These are phyloP conservation scores for Eptesicus fuscus DNA, from an alignment of 2,113 vertebrate genomes.

Conservation along the genomic window DNA sequence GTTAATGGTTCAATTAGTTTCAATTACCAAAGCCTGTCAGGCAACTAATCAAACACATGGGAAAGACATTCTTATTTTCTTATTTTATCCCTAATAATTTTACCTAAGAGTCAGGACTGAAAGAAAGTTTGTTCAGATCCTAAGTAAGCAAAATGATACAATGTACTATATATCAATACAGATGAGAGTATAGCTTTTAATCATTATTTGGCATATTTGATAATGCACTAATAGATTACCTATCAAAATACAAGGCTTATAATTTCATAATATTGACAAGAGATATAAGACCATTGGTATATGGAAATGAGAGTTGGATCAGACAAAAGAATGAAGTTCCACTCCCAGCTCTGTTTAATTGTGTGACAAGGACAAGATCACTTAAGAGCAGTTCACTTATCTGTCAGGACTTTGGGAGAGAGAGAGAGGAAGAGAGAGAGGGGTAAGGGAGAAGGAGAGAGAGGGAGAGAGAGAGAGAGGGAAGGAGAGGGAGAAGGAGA, in stretches of 20 bases:
- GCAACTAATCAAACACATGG: neutral
- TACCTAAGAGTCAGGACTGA: neutral
- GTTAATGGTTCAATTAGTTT: slow-evolving; percentile 50
- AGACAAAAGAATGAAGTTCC: neutral
- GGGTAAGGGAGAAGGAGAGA: too few relatives aligned
- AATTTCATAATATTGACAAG: neutral
- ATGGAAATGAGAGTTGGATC: neutral
- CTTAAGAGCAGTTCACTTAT: neutral
- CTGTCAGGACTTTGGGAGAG: neutral
- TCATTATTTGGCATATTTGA: neutral
- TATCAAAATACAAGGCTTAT: neutral
- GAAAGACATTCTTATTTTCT: neutral
- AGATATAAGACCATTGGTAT: neutral
- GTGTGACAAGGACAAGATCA: neutral
- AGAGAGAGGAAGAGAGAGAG: neutral
- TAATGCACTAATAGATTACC: neutral
- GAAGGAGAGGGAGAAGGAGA: neutral
- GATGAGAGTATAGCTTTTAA: neutral
- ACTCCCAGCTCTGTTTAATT: neutral
- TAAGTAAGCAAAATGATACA: neutral
- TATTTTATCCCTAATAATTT: neutral
- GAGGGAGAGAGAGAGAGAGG: neutral
- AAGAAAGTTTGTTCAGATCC: neutral
- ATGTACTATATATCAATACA: neutral
- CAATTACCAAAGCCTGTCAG: slow-evolving; percentile 27